Base-by-base conservation (phyloP, 2,113 vertebrate species). In the Gambusia holbrooki region DNA sequence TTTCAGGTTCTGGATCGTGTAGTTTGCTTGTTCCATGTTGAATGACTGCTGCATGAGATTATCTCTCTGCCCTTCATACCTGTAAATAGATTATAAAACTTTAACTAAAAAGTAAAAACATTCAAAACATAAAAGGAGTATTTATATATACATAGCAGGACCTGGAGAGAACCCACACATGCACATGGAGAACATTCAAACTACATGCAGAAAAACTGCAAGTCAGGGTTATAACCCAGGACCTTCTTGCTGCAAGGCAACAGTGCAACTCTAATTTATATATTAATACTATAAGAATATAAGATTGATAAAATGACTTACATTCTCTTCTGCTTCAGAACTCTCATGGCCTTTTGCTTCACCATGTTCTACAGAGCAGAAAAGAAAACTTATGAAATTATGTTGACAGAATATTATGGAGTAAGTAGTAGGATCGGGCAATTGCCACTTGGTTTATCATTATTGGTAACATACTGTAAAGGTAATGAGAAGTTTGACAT, bases 1-100 rank as follows among this genome's bases (percentile, higher is more conserved):
- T 93, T 99, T 98, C 69, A 99, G 88, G 13, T 94, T 93, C 87
- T 99, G 97, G 83, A 99, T 98, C n/a, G 98, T 97, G 80, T 99
- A 99, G 93, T 99, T 99, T n/a, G 97, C 89, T 94, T 99, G 98
- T 79, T 99, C 98, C 98, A 99, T 99, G 93, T 99, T 99, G 88
- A 99, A 99, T 0, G 98, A 99, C 92, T 99, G 98, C 83, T 99
- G 98, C 90, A 95, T 96, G 0, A 99, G 94, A 76, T 98, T 97
- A 87, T 99, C 97, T 86, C 95, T 94, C 92, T 99, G 98, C 66
- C 96, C 93, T 84, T 99, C 98, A 71, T 99, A 99, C 98, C 98
- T 99, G 91, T 3, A 42, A 79, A 30, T 40, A 19, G 2, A 35
- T 5, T 35, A 29, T 3, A 32, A 32, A 27, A 29, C n/a, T 13